Base-by-base conservation (phyloP, 2,797 vertebrate genomes). In the Eulemur rubriventer region DNA sequence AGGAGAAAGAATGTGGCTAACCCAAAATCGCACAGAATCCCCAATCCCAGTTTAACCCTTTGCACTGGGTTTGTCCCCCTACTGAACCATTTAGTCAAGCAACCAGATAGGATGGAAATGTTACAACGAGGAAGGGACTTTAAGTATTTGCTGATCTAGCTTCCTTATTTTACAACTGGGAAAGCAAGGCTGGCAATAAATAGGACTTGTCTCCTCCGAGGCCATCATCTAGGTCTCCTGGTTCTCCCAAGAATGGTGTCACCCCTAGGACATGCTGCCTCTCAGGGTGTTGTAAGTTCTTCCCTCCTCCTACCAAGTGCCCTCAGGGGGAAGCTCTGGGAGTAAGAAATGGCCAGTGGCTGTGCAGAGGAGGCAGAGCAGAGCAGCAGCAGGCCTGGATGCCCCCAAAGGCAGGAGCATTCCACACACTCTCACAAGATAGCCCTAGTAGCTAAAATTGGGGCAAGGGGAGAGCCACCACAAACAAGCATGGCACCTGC, bases 161-260 rank as follows among this genome's bases (percentile, higher is more conserved):
- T 80, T 33, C 43, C 7, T 81, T 55, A 43, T 81, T 93, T 79
- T 91, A 55, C 14, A 82, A 59, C n/a, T 69, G 41, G 75, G 57
- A 78, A 81, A 28, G 6, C 13, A 61, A 50, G 76, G 2, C 4
- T 50, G 7, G 75, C 12, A 76, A 28, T 67, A 79, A 76, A 28
- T 67, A 79, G 48, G 14, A 43, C 26, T 69, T 22, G 18, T 61
- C 35, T 90, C n/a, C 67, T 50, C 24, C 3, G 26, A 72, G 41
- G 43, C 20, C 24, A 20, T 46, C 18, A 7, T 28, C 16, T 33
- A 41, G 59, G 12, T 84, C 17, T 83, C 26, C 55, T 79, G 57
- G 5, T 83, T 70, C 43, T 41, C 57, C 73, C 30, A 43, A 46
- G 41, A 33, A 3, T 17, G 6, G 28, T 11, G n/a, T 52, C 20